Evolutionary conservation across 1,140 invertebrate species (phyloP).

Genomic region (Pseudachorutes palmiensis): DNA sequence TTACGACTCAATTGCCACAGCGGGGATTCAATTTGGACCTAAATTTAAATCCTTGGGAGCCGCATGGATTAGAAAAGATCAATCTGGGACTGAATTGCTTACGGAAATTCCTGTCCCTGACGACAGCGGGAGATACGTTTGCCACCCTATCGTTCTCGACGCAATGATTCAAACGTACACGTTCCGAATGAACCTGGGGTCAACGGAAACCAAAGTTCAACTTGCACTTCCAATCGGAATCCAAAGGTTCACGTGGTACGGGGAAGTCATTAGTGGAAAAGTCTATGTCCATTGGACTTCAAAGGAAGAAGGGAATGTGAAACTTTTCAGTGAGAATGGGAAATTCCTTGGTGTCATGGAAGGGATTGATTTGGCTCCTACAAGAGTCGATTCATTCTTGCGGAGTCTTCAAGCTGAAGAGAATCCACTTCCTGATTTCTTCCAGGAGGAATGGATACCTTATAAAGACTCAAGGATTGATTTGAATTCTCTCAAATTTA

Average conservation of each 20-base stretch:
- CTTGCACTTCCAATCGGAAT: neutral
- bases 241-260: neutral
- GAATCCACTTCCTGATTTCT: neutral
- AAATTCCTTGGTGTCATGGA: conserved; percentile 2
- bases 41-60: neutral
- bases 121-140: neutral
- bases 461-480: neutral
- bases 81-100: no score
- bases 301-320: neutral
- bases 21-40: conserved; percentile 7
- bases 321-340: neutral
- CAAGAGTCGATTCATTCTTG: neutral
- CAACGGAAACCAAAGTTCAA: neutral
- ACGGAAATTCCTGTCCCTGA: neutral
- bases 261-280: neutral
- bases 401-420: neutral
- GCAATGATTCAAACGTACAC: conserved; percentile 13
- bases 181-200: neutral
- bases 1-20: neutral
- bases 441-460: neutral
- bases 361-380: neutral
- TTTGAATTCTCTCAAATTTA: no score
- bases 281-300: neutral
- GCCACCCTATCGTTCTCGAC: conserved; percentile 9
- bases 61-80: neutral